Evolutionary conservation across 1,140 invertebrate species (phyloP).

Genomic region (Zaprionus vittiger): DNA sequence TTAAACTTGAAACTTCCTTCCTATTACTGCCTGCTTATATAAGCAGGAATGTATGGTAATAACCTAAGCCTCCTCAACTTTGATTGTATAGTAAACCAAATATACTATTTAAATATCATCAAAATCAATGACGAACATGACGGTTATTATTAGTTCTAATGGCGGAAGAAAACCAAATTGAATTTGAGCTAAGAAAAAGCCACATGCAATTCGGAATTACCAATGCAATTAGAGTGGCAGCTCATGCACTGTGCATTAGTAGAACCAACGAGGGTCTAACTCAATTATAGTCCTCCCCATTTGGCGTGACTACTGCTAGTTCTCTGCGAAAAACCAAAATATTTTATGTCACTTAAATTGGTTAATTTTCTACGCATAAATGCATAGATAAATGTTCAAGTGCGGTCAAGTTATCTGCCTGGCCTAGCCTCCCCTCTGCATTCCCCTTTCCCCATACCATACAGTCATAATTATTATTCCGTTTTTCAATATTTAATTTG

Average conservation of each 20-base stretch:
- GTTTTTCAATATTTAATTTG: slow-evolving; percentile 81
- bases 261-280: neutral
- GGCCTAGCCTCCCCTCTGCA: slow-evolving; percentile 16
- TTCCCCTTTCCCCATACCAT: neutral
- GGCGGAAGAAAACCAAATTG: no score
- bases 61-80: no score
- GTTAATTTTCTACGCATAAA: slow-evolving; percentile 75
- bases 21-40: no score
- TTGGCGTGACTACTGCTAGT: neutral
- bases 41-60: no score
- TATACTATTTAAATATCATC: neutral
- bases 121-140: neutral
- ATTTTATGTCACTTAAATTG: slow-evolving; percentile 76
- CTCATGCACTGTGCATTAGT: neutral
- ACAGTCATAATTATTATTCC: slow-evolving; percentile 69
- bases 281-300: neutral
- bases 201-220: neutral
- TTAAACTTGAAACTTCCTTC: no score
- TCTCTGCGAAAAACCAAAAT: slow-evolving; percentile 36
- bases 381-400: slow-evolving; percentile 66
- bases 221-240: slow-evolving; percentile 7
- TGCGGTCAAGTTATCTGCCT: slow-evolving; percentile 46
- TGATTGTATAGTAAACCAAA: no score
- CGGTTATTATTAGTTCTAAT: no score
- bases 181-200: neutral